Percentiles rank a stretch among this genome's conserved stretches.
These are phyloP conservation scores for Notolabrus celidotus DNA, from an alignment of 2,797 vertebrate genomes.

Conservation along the genomic window DNA sequence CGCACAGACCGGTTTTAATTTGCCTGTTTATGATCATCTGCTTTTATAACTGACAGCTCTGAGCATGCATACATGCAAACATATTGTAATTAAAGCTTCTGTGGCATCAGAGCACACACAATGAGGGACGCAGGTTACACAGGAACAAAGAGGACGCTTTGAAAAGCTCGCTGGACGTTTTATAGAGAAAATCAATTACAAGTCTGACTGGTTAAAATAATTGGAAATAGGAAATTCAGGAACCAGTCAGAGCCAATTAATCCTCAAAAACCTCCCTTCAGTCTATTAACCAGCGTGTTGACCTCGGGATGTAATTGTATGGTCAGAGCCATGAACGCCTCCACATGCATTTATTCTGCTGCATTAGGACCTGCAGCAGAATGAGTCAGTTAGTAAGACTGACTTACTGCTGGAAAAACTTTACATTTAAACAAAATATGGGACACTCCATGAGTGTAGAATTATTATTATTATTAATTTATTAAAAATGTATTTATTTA, in stretches of 20 bases:
- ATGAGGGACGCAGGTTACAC: neutral
- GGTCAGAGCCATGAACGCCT: rapidly evolving
- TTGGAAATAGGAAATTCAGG: slow-evolving; percentile 2
- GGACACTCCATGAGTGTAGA: too few species aligned
- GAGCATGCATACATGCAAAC: too few species aligned
- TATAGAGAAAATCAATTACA: slow-evolving; percentile 3
- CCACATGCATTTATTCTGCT: slow-evolving; percentile 15
- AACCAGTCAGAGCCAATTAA: slow-evolving; percentile 12
- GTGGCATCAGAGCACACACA: neutral
- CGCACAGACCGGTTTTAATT: neutral
- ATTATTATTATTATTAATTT: too few species aligned
- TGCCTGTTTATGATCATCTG: neutral
- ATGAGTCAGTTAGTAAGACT: neutral
- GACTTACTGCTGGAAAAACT: neutral
- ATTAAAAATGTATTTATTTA: too few species aligned
- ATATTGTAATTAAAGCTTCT: neutral
- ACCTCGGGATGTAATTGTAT: slow-evolving; percentile 18
- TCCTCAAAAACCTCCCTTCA: neutral
- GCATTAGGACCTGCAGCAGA: neutral
- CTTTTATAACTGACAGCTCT: neutral
- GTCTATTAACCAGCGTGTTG: slow-evolving; percentile 5
- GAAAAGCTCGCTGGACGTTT: neutral
- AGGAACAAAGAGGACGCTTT: neutral
- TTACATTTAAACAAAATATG: too few species aligned
- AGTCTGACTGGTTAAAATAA: neutral